These are phyloP conservation scores for Oscheius sp. DNA, from an alignment of 1,140 invertebrate genomes.

Conservation along the genomic window DNA sequence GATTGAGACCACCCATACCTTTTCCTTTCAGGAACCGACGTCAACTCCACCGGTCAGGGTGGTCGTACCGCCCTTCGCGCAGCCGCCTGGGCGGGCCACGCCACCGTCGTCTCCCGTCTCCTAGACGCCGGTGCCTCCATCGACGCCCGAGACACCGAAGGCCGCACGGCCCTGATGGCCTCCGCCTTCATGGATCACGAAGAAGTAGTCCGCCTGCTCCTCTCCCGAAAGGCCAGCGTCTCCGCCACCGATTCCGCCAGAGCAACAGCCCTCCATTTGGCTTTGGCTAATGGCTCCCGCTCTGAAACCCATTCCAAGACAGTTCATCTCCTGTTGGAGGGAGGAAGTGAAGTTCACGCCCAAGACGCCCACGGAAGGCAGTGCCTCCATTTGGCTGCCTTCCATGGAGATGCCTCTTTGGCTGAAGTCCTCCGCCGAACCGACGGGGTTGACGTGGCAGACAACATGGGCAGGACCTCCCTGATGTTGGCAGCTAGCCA, in stretches of 20 bases:
- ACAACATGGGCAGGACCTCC: conserved; percentile 34
- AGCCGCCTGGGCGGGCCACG: conserved; percentile 36
- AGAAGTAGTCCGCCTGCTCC: conserved; percentile 24
- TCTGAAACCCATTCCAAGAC: conserved; percentile 29
- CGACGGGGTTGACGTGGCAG: conserved; percentile 20
- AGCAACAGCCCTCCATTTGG: conserved; percentile 39
- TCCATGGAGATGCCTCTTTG: conserved; percentile 31
- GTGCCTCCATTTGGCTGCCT: conserved; percentile 39
- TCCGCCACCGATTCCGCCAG: conserved; percentile 34
- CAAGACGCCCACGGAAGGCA: background rate
- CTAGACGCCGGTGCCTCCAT: conserved; percentile 32
- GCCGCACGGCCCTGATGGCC: conserved; percentile 40
- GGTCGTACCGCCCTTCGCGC: conserved; percentile 38
- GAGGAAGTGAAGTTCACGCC: background rate
- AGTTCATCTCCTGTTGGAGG: conserved; percentile 11
- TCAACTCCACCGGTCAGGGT: conserved; percentile 41
- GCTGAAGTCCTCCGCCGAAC: conserved; percentile 16
- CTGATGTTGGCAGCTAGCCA: conserved; percentile 40
- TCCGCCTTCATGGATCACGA: conserved; percentile 41
- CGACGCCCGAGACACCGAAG: conserved; percentile 36
- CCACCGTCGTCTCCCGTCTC: conserved; percentile 1
- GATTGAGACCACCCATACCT: background rate
- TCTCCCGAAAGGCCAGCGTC: conserved; percentile 25
- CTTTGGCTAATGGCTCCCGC: conserved; percentile 36
- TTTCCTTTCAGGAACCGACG: conserved; percentile 14